phyloP scores from a whole-genome alignment of 2,113 vertebrate species.

The Pionites leucogaster region DNA sequence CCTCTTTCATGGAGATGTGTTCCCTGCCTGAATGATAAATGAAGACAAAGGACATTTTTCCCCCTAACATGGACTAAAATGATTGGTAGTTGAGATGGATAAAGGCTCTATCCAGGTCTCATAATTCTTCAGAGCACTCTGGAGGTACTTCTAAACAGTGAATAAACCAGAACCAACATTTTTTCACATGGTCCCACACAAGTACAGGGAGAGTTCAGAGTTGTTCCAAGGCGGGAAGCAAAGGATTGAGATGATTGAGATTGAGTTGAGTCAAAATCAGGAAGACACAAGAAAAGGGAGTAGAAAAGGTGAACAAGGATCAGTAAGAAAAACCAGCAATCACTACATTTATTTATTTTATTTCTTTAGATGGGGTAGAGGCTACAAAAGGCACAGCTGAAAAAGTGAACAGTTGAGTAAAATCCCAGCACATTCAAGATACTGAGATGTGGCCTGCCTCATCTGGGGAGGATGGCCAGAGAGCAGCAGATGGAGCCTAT shows the following conservation, averaged over 20 bases:
- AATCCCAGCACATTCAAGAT: background rate
- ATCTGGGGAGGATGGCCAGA: background rate
- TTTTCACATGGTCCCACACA: background rate
- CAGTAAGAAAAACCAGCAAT: background rate
- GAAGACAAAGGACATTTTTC: background rate
- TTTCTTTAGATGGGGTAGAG: background rate
- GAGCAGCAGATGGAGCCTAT: background rate
- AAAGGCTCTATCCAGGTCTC: background rate
- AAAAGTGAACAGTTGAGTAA: background rate
- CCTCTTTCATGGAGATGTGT: background rate
- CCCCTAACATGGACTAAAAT: background rate
- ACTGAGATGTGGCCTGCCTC: background rate
- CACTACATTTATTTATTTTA: background rate
- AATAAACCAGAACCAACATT: background rate
- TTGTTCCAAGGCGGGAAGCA: background rate
- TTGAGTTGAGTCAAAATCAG: background rate
- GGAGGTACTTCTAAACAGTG: background rate
- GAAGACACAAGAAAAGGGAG: background rate
- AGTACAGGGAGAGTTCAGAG: background rate
- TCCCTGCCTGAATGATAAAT: background rate
- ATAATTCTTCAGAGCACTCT: background rate
- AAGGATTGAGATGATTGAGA: background rate
- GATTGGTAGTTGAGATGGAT: background rate
- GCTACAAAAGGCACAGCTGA: background rate
- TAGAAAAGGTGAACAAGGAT: background rate